These are phyloP conservation scores for Drosophila diplacantha DNA, from an alignment of 2,888 invertebrate genomes.

Conservation along the genomic window DNA sequence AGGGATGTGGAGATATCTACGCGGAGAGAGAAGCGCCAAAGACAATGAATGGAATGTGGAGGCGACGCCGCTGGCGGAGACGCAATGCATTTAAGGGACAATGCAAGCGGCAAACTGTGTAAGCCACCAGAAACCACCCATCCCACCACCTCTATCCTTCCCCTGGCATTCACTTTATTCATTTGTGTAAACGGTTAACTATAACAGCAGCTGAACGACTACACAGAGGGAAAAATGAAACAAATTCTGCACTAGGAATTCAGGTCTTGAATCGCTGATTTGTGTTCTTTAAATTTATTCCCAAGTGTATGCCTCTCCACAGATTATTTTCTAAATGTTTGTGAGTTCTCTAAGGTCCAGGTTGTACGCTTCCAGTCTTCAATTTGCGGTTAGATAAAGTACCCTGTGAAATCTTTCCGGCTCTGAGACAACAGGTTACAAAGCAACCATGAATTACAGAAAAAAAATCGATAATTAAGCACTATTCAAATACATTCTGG, in stretches of 20 bases:
- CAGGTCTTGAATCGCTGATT: too few relatives aligned
- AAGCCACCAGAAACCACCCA: conserved; percentile 8
- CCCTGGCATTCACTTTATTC: conserved; percentile 55
- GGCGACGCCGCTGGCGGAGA: conserved; percentile 45
- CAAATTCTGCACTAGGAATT: not conserved
- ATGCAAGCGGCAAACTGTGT: conserved; percentile 52
- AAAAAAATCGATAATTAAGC: too few relatives aligned
- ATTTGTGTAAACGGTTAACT: conserved; percentile 62
- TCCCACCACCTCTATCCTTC: not conserved
- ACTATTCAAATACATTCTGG: too few relatives aligned
- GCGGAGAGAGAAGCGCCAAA: not conserved
- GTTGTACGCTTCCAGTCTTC: not conserved
- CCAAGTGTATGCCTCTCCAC: not conserved
- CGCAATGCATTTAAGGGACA: conserved; percentile 57
- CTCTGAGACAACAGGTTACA: too few relatives aligned
- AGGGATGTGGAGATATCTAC: conserved; percentile 6
- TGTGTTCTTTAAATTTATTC: not conserved
- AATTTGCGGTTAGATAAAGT: too few relatives aligned
- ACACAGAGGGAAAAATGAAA: not conserved
- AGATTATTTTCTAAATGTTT: not conserved
- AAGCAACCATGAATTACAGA: too few relatives aligned
- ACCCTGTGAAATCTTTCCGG: too few relatives aligned
- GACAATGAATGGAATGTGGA: conserved; percentile 24
- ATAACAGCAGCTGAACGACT: conserved; percentile 18
- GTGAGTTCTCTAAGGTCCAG: not conserved